These are phyloP conservation scores for Hirtodrosophila histrioides DNA, from an alignment of 2,888 invertebrate species.

Conservation along the genomic window DNA sequence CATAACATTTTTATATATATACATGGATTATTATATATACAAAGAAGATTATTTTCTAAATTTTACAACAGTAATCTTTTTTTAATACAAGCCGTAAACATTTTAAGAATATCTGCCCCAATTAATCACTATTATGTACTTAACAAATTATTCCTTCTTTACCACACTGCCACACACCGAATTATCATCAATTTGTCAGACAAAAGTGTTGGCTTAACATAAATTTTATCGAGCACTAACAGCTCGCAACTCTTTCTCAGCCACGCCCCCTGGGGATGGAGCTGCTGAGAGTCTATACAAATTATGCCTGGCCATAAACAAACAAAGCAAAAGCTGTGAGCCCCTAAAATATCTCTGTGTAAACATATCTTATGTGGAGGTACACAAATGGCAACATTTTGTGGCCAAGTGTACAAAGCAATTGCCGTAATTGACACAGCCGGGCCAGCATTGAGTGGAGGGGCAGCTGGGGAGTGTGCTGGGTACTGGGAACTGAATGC, in stretches of 20 bases:
- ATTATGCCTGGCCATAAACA: conserved; percentile 48
- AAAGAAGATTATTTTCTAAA: too few species aligned
- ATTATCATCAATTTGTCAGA: conserved; percentile 55
- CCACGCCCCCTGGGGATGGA: conserved; percentile 13
- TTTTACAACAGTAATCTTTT: background rate
- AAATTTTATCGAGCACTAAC: conserved; percentile 32
- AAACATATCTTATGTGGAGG: conserved; percentile 58
- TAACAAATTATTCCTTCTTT: conserved; percentile 11
- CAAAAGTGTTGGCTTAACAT: conserved; percentile 52
- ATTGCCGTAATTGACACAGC: conserved; percentile 72
- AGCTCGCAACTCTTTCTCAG: background rate
- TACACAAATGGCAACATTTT: conserved; percentile 66
- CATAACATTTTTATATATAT: too few species aligned
- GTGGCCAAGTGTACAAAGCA: conserved; percentile 69
- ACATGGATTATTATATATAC: too few species aligned
- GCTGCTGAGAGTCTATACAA: conserved; percentile 26
- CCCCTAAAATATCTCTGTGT: conserved; percentile 17
- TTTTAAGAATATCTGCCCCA: too few species aligned
- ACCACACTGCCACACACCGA: conserved; percentile 13
- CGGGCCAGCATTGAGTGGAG: conserved; percentile 10
- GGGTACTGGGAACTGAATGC: conserved; percentile 43
- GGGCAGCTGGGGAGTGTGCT: background rate
- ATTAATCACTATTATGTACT: conserved; percentile 4
- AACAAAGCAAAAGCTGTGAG: conserved; percentile 42
- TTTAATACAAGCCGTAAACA: background rate